Base-by-base conservation (phyloP, 64 coral and sea anemone species). In the Stichodactyla mertensii region DNA sequence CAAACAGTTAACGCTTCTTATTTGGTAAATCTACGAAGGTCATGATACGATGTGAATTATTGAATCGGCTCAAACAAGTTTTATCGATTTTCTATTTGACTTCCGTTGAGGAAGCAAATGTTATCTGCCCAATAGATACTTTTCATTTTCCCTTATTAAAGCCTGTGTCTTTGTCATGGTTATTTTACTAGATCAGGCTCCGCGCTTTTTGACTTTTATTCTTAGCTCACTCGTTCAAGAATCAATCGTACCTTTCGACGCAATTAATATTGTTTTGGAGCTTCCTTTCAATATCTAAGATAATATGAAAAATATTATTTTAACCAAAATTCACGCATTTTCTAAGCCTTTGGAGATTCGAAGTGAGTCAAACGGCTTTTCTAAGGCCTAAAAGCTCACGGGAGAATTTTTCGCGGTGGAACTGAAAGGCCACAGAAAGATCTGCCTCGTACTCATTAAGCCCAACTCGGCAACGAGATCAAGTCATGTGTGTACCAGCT, bases 21-120 rank as follows among this genome's bases (percentile, higher is more conserved):
- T 12, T 26, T 74, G 11, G 69, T 26, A 74, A 74, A 74, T 74
- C 69, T 74, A 4, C 66, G 66, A 74, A 74, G 69, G 69, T 74
- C 69, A 74, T 74, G 69, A n/a, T 74, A 26, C 6, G 23, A 13
- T 36, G 69, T 31, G 69, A 27, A 74, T 74, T 23, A n/a, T 20
- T 23, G n/a, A 23, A 74, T 31, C 69, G 69, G 8, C 11, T 74
- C 62, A 66, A 66, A 31, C 28, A 31, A 74, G 69, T 74, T 31
- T 74, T 74, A 74, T 74, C 69, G 69, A 74, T 74, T 74, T 74
- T 74, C 69, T 74, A 31, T 74, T 74, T 27, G 69, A 31, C 69
- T 74, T 74, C 69, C 69, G 69, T 12, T 27, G 69, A 31, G 23
- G 27, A 31, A 31, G 69, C 69, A 74, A 74, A 74, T 74, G 69